Evolutionary conservation across 2,888 invertebrate genomes (phyloP).

Genomic region (Acrocyrtus sp.): DNA sequence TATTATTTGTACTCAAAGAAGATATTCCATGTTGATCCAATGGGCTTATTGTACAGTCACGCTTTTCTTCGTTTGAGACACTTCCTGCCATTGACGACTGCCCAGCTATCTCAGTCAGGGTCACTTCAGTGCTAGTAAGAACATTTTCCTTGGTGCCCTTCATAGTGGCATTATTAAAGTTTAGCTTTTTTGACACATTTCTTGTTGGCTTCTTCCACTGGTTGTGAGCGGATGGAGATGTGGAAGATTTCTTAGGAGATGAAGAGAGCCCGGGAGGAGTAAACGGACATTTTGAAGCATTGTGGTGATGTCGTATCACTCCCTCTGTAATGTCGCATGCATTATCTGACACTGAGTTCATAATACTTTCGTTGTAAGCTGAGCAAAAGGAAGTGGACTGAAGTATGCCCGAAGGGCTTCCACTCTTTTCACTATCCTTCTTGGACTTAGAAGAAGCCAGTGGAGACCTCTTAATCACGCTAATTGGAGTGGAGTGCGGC

Average conservation of each 20-base stretch:
- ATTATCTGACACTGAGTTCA: conserved; percentile 37
- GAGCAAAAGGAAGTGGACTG: neutral
- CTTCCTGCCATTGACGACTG: neutral
- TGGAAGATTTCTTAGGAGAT: neutral
- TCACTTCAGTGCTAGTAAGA: too few species aligned
- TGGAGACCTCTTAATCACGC: conserved; percentile 15
- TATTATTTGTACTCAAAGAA: neutral
- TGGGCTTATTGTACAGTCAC: neutral
- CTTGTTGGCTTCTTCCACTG: neutral
- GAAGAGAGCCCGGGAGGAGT: neutral
- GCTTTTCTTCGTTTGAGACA: neutral
- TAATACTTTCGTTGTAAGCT: conserved; percentile 31
- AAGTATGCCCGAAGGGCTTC: neutral
- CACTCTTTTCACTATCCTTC: neutral
- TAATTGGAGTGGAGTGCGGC: conserved; percentile 12
- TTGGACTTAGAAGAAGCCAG: neutral
- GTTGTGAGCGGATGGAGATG: neutral
- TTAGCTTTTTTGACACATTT: neutral
- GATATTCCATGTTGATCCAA: neutral
- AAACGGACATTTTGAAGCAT: neutral
- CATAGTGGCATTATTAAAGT: neutral
- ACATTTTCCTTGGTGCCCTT: neutral
- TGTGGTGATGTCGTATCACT: neutral
- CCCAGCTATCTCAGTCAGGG: neutral
- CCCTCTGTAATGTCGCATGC: conserved; percentile 38